Percentiles rank a stretch among this genome's conserved stretches.
These are phyloP conservation scores for Coregonus clupeaformis DNA, from an alignment of 2,113 vertebrate species.

Conservation along the genomic window DNA sequence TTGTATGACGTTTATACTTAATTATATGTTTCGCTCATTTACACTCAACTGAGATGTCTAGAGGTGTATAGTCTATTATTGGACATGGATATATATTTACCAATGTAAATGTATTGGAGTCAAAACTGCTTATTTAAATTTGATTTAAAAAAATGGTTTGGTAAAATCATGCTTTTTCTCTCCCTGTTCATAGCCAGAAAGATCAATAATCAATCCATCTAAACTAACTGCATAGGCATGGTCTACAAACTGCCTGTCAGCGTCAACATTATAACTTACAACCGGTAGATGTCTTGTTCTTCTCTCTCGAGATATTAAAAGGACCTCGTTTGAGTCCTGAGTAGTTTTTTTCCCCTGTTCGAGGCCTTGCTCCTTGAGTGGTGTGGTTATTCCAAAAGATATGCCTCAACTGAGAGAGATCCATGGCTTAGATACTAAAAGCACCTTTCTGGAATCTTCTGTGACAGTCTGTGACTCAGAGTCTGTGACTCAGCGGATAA, in stretches of 20 bases:
- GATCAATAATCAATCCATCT: too few species aligned
- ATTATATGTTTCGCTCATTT: too few species aligned
- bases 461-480: neutral
- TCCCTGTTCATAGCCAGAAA: too few species aligned
- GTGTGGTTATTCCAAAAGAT: constrained; percentile 36
- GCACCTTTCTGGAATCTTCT: constrained; percentile 53
- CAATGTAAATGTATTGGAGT: too few species aligned
- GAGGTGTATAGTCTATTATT: too few species aligned
- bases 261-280: constrained; percentile 44
- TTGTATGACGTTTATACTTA: too few species aligned
- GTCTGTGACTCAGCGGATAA: constrained; percentile 55
- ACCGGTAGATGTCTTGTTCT: constrained; percentile 21
- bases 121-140: too few species aligned
- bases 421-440: constrained; percentile 45
- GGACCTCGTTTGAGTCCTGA: constrained; percentile 18
- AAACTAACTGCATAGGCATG: neutral
- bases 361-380: constrained; percentile 3
- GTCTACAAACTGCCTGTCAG: neutral
- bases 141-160: too few species aligned
- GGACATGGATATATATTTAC: too few species aligned
- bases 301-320: constrained; percentile 1
- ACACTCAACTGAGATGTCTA: too few species aligned
- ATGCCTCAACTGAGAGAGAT: constrained; percentile 26
- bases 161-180: too few species aligned
- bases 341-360: constrained; percentile 9